Percentiles rank a stretch among this genome's conserved stretches.
Evolutionary conservation across 2,113 vertebrate genomes (phyloP).

Genomic region (Prinia subflava): DNA sequence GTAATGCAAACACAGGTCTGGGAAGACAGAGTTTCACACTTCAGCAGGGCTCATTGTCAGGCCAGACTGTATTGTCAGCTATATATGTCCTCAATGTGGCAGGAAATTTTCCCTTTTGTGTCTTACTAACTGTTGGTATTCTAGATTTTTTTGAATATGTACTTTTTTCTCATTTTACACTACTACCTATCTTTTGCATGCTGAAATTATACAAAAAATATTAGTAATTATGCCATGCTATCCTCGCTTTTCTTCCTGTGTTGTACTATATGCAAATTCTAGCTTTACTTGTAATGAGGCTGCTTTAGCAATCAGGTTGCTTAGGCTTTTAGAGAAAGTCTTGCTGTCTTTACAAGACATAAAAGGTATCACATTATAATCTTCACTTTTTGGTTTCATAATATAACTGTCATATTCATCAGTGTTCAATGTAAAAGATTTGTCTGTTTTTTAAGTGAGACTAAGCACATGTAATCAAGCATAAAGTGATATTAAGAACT

Average conservation of each 20-base stretch:
- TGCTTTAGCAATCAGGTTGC: background rate
- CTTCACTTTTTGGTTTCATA: background rate
- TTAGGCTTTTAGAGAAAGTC: background rate
- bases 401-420: background rate
- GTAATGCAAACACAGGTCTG: background rate
- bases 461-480: background rate
- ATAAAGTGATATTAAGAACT: background rate
- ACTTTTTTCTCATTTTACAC: background rate
- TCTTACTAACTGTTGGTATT: background rate
- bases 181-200: background rate
- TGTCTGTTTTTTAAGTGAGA: background rate
- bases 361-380: background rate
- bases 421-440: background rate
- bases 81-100: rapidly evolving
- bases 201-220: background rate
- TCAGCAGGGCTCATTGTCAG: background rate
- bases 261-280: background rate
- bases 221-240: background rate
- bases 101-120: background rate
- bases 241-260: background rate
- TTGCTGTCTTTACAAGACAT: background rate
- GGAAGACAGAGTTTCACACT: background rate
- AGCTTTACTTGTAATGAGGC: background rate
- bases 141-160: background rate
- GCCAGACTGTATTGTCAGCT: background rate